phyloP scores from a whole-genome alignment of 2,888 invertebrate genomes.

The Cosmia pyralina region DNA sequence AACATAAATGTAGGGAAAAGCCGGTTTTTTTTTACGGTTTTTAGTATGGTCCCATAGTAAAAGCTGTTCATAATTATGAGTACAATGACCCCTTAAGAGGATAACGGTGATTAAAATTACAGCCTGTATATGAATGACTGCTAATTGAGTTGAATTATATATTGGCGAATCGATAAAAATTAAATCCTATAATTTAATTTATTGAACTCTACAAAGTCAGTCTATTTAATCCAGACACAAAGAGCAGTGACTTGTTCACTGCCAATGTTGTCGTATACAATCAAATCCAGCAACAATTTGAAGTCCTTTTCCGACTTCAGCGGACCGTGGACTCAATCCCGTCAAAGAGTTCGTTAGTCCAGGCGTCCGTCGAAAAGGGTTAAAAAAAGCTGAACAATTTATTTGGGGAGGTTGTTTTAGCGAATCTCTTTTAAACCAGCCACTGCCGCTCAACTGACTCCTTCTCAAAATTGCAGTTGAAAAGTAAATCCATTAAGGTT shows the following conservation, averaged over 20 bases:
- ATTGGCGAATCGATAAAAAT: background rate
- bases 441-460: background rate
- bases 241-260: background rate
- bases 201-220: background rate
- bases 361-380: slow-evolving; percentile 30
- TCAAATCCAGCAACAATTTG: slow-evolving; percentile 24
- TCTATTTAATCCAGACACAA: background rate
- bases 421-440: slow-evolving; percentile 9
- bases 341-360: slow-evolving; percentile 53
- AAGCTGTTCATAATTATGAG: too few species aligned
- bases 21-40: too few species aligned
- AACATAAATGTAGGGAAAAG: too few species aligned
- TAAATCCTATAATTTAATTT: background rate
- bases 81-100: too few species aligned
- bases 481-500: background rate
- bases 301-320: slow-evolving; percentile 19
- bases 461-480: slow-evolving; percentile 11
- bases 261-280: slow-evolving; percentile 5
- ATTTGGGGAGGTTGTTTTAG: slow-evolving; percentile 38
- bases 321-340: slow-evolving; percentile 20
- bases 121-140: background rate
- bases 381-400: slow-evolving; percentile 41
- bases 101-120: too few species aligned
- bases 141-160: background rate
- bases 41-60: too few species aligned